These are phyloP conservation scores for Macrobrachium nipponense DNA, from an alignment of 1,140 invertebrate genomes.

Conservation along the genomic window DNA sequence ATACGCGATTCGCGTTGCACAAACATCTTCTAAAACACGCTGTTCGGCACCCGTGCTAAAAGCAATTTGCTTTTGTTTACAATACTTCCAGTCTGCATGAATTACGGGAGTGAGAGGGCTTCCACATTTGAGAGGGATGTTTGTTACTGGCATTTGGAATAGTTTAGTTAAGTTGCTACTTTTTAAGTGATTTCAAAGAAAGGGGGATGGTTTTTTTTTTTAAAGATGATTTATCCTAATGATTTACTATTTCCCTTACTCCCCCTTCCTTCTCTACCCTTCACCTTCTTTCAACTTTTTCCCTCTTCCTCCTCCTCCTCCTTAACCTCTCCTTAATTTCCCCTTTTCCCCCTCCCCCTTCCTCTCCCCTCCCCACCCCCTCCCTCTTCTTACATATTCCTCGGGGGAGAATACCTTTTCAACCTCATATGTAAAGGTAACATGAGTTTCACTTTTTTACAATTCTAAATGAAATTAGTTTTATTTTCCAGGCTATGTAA, in stretches of 20 bases:
- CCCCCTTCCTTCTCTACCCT: neutral
- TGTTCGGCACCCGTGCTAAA: too few relatives aligned
- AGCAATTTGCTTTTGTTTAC: too few relatives aligned
- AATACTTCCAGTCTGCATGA: too few relatives aligned
- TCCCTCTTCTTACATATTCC: neutral
- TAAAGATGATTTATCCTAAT: neutral
- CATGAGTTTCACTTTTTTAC: too few relatives aligned
- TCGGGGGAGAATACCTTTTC: neutral
- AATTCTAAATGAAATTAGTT: too few relatives aligned
- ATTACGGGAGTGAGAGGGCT: too few relatives aligned
- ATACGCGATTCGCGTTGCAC: too few relatives aligned
- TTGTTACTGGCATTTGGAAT: too few relatives aligned
- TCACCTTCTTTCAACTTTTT: neutral
- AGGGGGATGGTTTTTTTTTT: neutral
- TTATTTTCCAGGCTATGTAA: too few relatives aligned
- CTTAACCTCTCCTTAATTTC: slow-evolving; percentile 20
- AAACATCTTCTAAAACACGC: too few relatives aligned
- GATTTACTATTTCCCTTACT: neutral
- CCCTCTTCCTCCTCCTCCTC: slow-evolving; percentile 19
- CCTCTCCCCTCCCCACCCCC: slow-evolving; percentile 8
- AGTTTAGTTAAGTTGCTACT: neutral
- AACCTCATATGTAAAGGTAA: too few relatives aligned
- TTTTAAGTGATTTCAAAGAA: neutral
- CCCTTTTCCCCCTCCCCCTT: slow-evolving; percentile 17
- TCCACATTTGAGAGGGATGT: too few relatives aligned